Evolutionary conservation across 2,113 vertebrate species (phyloP), one percentile per base, ranked within the genome.

Genomic region (Mirounga angustirostris): DNA sequence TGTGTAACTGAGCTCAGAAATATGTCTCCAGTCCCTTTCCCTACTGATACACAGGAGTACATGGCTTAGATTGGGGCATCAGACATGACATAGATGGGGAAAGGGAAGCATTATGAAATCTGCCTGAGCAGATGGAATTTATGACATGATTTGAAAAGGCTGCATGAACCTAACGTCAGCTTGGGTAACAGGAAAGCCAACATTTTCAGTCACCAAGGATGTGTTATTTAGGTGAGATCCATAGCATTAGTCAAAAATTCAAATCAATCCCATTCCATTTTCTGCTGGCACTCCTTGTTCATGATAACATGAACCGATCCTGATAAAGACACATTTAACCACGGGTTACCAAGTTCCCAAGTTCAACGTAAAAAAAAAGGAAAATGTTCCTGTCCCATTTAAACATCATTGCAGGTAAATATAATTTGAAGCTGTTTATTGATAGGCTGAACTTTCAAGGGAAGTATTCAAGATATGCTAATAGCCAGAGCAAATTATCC

Each of bases 381-480:
- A 97, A 95, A 98, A 74, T 59, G 92, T 81, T 43, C 22, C 86
- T 74, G 40, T 73, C 86, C 88, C 54, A 4, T 61, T 94, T 73
- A 74, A 92, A 84, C 7, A 79, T 54, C 73, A 65, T 18, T 90
- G 28, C 43, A 78, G 59, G 85, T 93, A 96, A 97, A 97, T 85
- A 94, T 61, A 92, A 96, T 89, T 92, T 91, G 78, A 91, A 95
- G 73, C 85, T 96, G 82, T 85, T 98, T 50, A 81, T 43, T 94
- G 82, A 95, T 78, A 89, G 0, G 56, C 30, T 93, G 79, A 89
- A 89, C 73, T 80, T 97, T 80, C 58, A 95, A 97, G 79, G 30
- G 79, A 95, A 95, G 89, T 83, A 97, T 95, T 97, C 0, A 95
- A 89, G 3, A 82, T 85, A 98, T 94, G 83, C 52, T 96, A 98